Base-by-base conservation (phyloP, 37 sponge, comb jelly and placozoan genomes). In the Mnemiopsis leidyi region DNA sequence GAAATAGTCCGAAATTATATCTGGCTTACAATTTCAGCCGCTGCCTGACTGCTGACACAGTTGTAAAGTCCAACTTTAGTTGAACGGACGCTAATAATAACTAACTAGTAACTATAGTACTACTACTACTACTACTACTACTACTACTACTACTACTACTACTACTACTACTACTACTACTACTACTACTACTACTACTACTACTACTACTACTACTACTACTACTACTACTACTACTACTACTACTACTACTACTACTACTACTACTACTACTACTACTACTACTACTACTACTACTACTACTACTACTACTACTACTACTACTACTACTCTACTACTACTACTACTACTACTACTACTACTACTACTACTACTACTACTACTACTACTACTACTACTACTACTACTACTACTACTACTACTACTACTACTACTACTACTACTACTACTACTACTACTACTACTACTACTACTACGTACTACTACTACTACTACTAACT, bases 291-390 rank as follows among this genome's bases (percentile, higher is more conserved):
- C 69, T 68, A 68, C 69, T 68, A 68, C 69, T 68, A 68, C 69
- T 68, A 68, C 69, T 68, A 68, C 69, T 68, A 68, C 69, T 68
- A 68, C 69, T 68, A 68, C n/a, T n/a, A n/a, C n/a, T n/a, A n/a
- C n/a, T n/a, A n/a, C n/a, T n/a, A n/a, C n/a, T n/a, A n/a, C n/a
- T n/a, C n/a, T n/a, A n/a, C n/a, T n/a, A n/a, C n/a, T n/a, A n/a
- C n/a, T n/a, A n/a, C n/a, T n/a, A n/a, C 69, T 68, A 68, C 69
- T 68, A 68, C 69, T 68, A 68, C 69, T 68, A 68, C 69, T 68
- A 68, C 69, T 68, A 68, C 69, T 68, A 68, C 69, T 68, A 68
- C 69, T 68, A 68, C 69, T 68, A 68, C 69, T 68, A 68, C 69
- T 68, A 68, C 69, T 68, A 68, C 69, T 68, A 68, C 69, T 68